Conservation (phyloP, 2,888 invertebrate species). For the Alviniconcha strummeri region DNA sequence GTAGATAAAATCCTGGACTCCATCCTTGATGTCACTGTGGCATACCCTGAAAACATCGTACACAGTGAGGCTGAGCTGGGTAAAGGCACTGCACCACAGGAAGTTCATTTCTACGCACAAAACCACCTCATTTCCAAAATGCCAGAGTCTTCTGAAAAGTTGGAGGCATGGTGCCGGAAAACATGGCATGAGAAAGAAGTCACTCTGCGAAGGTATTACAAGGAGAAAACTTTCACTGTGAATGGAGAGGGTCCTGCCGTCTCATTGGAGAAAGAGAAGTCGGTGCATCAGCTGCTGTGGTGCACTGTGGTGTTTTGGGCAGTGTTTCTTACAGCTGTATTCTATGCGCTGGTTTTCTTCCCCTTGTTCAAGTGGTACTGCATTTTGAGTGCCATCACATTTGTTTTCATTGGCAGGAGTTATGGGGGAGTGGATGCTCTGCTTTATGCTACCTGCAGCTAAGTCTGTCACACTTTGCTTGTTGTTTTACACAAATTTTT, state of each 20-base stretch:
- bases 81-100: conserved; percentile 82
- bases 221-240: conserved; percentile 40
- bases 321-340: conserved; percentile 44
- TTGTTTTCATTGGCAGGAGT: conserved; percentile 31
- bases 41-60: conserved; percentile 85
- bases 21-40: conserved; percentile 91
- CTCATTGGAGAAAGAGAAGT: background rate
- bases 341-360: conserved; percentile 40
- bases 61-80: conserved; percentile 85
- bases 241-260: conserved; percentile 20
- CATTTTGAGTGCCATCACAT: conserved; percentile 37
- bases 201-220: conserved; percentile 59
- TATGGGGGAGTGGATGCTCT: conserved; percentile 46
- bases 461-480: no score
- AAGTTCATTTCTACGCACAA: conserved; percentile 86
- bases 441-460: conserved; percentile 24
- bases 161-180: conserved; percentile 68
- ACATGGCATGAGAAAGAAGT: conserved; percentile 73
- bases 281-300: conserved; percentile 31
- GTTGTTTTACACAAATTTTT: no score
- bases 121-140: conserved; percentile 56
- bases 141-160: conserved; percentile 48
- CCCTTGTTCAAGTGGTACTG: conserved; percentile 49
- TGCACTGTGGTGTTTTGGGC: conserved; percentile 49
- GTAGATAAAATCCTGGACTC: conserved; percentile 81